These are phyloP conservation scores for Manis crassicaudata DNA, from an alignment of 2,797 vertebrate species.

Conservation along the genomic window DNA sequence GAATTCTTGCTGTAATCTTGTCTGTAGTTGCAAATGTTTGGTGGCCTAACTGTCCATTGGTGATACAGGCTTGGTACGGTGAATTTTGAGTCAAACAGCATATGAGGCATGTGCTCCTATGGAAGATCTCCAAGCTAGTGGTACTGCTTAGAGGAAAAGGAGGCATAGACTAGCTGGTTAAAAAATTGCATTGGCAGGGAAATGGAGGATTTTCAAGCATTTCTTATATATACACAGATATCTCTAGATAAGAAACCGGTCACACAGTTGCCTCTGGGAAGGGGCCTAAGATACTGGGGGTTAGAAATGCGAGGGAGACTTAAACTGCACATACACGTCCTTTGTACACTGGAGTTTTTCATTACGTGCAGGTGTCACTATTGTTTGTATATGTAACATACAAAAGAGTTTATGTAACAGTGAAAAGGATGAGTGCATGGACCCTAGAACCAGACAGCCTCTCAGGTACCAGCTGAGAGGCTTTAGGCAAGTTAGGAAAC, in stretches of 20 bases:
- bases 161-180: background rate
- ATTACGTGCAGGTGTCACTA: background rate
- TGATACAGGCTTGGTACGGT: background rate
- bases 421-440: background rate
- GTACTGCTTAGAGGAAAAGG: background rate
- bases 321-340: background rate
- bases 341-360: background rate
- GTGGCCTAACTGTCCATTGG: background rate
- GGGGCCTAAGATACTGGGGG: background rate
- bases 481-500: background rate
- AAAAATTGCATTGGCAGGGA: background rate
- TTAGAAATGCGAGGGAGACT: background rate
- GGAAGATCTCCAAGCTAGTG: background rate
- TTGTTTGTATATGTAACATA: background rate
- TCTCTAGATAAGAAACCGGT: background rate
- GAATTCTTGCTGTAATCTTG: background rate
- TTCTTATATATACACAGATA: background rate
- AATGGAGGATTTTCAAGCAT: background rate
- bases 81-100: background rate
- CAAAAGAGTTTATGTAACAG: background rate
- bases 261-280: background rate
- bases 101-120: background rate
- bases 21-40: background rate
- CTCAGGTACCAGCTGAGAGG: background rate
- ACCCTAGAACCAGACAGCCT: background rate